phyloP scores from a whole-genome alignment of 2,797 vertebrate species.

The Paguma larvata region DNA sequence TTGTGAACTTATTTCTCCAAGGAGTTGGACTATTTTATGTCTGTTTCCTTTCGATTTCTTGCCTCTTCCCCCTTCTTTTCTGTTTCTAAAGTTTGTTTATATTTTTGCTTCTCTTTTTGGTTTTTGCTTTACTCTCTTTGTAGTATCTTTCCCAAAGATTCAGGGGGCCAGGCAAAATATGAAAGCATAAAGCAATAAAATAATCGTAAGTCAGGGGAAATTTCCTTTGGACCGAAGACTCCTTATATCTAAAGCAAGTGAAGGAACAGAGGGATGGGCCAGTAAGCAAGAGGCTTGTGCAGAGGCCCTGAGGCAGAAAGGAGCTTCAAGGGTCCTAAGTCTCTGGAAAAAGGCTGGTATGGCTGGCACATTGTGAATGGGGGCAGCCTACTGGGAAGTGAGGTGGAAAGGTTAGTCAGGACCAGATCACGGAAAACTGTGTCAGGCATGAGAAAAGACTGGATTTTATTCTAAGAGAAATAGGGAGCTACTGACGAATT shows the following conservation, averaged over 20 bases:
- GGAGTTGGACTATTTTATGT: neutral
- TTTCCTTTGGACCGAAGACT: neutral
- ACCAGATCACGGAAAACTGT: neutral
- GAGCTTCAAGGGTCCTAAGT: neutral
- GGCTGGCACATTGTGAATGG: neutral
- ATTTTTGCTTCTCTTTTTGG: neutral
- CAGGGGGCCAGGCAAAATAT: neutral
- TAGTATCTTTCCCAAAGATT: neutral
- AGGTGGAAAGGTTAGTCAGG: neutral
- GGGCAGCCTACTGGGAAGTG: neutral
- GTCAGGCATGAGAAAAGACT: neutral
- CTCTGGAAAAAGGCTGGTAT: fast-evolving
- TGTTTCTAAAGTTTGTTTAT: neutral
- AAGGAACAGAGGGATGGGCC: neutral
- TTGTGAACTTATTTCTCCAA: neutral
- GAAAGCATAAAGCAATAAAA: neutral
- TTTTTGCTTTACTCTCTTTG: neutral
- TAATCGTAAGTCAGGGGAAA: neutral
- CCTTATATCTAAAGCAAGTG: neutral
- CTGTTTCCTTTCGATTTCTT: neutral
- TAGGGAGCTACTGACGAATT: neutral
- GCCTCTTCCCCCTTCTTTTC: neutral
- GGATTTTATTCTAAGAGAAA: conserved; percentile 19
- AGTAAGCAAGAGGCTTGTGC: neutral
- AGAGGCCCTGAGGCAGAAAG: neutral